Conservation (phyloP, 1,140 invertebrate genomes). For the Caerostris extrusa region DNA sequence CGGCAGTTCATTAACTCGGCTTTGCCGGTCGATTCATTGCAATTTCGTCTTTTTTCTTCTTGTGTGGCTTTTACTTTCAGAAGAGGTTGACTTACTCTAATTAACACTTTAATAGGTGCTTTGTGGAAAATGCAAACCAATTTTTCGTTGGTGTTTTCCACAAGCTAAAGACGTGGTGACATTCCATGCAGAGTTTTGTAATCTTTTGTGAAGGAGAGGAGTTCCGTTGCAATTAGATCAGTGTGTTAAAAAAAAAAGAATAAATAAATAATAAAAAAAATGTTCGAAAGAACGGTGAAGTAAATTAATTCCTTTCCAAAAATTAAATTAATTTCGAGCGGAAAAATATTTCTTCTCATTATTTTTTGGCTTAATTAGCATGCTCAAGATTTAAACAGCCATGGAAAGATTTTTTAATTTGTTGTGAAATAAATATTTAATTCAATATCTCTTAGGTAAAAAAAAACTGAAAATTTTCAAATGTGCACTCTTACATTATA, state of each 20-base stretch:
- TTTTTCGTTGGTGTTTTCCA: constrained; percentile 13
- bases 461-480: too few relatives aligned
- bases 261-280: not conserved
- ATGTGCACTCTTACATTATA: too few relatives aligned
- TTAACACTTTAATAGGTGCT: constrained; percentile 59
- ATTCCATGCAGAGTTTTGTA: constrained; percentile 30
- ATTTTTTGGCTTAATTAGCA: too few relatives aligned
- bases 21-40: constrained; percentile 39
- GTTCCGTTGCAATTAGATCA: constrained; percentile 33
- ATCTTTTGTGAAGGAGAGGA: constrained; percentile 25
- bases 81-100: constrained; percentile 38
- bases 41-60: constrained; percentile 11
- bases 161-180: constrained; percentile 40
- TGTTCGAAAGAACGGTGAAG: not conserved
- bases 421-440: too few relatives aligned
- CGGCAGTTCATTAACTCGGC: constrained; percentile 61
- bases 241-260: constrained; percentile 34
- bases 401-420: too few relatives aligned
- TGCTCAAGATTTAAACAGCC: too few relatives aligned
- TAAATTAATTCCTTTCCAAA: constrained; percentile 25
- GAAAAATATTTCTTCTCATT: too few relatives aligned
- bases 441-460: too few relatives aligned
- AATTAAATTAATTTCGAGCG: constrained; percentile 11
- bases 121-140: constrained; percentile 10
- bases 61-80: not conserved